Base-by-base conservation (phyloP, 2,113 vertebrate species). In the Prietella phreatophila region DNA sequence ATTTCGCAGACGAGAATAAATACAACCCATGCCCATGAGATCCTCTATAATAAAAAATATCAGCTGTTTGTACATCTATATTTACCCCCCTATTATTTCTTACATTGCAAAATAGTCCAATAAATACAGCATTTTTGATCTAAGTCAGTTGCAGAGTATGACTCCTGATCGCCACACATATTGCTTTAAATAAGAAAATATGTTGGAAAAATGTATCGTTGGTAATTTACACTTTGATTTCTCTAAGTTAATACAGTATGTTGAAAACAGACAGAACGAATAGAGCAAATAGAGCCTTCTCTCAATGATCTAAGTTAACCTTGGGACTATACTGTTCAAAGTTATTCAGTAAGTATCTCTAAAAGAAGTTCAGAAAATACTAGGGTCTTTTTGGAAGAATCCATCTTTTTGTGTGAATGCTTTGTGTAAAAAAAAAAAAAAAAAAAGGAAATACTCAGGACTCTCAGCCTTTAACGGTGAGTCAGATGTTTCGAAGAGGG, bases 31-130 rank as follows among this genome's bases (percentile, higher is more conserved):
- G 82, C 83, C 90, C 88, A 65, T 88, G 87, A 89, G 53, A 67
- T 89, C 87, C 81, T 90, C 63, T 89, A 87, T 87, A 89, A 95
- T 95, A 96, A 96, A 93, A 97, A 97, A 97, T 96, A 97, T 95
- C 96, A 97, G 95, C 97, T 97, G 95, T 96, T 97, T 96, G 96
- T 96, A 97, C 96, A 96, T 96, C 95, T 95, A 96, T 96, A 96
- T 94, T 95, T 90, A 25, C 94, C 95, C 94, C 94, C 95, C 96
- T 95, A 96, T 95, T 94, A 94, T 96, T 96, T 85, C 83, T 96
- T 95, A 96, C 56, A 96, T 96, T 90, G 96, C 96, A 96, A 96
- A 96, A 97, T 96, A 96, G 94, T 95, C 95, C 94, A 96, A 96
- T 96, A 97, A 96, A 97, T 97, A 97, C 95, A 96, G 96, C 95